Conservation (phyloP, 2,888 invertebrate species). For the Drosophila mulleri region DNA sequence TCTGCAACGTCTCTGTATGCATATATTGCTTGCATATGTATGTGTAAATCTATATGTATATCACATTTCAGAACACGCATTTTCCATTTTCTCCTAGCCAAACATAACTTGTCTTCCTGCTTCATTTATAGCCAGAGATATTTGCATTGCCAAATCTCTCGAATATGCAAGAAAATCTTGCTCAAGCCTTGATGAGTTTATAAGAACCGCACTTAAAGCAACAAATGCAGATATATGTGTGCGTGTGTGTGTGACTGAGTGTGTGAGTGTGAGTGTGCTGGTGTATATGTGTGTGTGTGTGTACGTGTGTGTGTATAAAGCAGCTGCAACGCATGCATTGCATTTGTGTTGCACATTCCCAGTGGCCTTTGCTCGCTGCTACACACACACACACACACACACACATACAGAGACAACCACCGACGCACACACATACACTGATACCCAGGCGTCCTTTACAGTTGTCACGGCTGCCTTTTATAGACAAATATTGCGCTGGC, state of each 20-base stretch:
- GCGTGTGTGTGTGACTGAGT: not conserved
- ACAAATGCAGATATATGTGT: not conserved
- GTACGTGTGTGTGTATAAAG: constrained; percentile 20
- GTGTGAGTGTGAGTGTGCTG: not conserved
- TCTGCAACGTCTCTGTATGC: not conserved
- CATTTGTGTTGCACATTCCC: constrained; percentile 23
- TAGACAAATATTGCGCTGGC: constrained; percentile 75
- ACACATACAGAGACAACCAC: too few relatives aligned
- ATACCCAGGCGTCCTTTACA: constrained; percentile 33
- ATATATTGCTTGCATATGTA: not conserved
- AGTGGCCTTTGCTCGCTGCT: constrained; percentile 31
- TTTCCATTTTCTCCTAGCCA: constrained; percentile 1
- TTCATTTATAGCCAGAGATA: constrained; percentile 6
- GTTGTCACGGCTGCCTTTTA: constrained; percentile 71
- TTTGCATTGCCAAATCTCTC: constrained; percentile 9
- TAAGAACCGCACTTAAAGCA: constrained; percentile 31
- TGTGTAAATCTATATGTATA: not conserved
- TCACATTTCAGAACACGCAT: not conserved
- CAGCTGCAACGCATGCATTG: constrained; percentile 55
- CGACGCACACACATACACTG: not conserved
- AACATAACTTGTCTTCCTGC: constrained; percentile 2
- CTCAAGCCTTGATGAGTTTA: constrained; percentile 30
- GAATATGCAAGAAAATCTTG: constrained; percentile 22
- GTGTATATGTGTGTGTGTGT: not conserved
- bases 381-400: not conserved